A percentile compares a stretch with the other conserved stretches of the same genome.
Conservation (phyloP, 2,113 vertebrate species). For the Dipodomys merriami region DNA sequence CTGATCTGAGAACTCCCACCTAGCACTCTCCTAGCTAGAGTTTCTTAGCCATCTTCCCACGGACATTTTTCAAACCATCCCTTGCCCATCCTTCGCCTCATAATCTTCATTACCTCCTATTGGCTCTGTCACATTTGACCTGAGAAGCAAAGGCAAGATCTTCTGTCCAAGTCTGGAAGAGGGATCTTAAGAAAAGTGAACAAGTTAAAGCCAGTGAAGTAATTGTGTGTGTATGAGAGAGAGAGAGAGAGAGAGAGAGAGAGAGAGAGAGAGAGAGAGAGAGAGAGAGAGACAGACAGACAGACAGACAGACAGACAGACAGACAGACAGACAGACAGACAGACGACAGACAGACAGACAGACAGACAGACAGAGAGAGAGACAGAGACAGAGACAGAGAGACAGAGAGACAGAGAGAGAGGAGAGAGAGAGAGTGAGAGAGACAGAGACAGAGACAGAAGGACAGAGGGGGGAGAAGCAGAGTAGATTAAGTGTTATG, state of each 20-base stretch:
- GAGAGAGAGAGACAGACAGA: too few relatives aligned
- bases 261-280: too few relatives aligned
- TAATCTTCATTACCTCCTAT: background rate
- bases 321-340: rapidly evolving
- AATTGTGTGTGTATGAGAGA: too few relatives aligned
- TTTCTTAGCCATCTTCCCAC: background rate
- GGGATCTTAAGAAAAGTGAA: background rate
- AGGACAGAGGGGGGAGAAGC: background rate
- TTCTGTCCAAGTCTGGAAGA: background rate
- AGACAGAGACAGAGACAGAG: too few relatives aligned
- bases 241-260: too few relatives aligned
- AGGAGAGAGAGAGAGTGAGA: too few relatives aligned
- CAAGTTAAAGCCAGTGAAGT: background rate
- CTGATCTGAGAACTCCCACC: background rate
- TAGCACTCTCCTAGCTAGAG: background rate
- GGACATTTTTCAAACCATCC: background rate
- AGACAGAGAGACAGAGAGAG: too few relatives aligned
- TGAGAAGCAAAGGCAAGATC: background rate
- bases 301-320: too few relatives aligned
- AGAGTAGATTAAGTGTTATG: too few relatives aligned
- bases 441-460: background rate
- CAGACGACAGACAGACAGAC: background rate
- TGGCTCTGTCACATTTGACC: background rate
- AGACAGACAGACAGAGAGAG: too few relatives aligned
- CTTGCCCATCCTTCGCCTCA: background rate